phyloP scores from a whole-genome alignment of 2,797 vertebrate genomes.

The Glossophaga mutica region DNA sequence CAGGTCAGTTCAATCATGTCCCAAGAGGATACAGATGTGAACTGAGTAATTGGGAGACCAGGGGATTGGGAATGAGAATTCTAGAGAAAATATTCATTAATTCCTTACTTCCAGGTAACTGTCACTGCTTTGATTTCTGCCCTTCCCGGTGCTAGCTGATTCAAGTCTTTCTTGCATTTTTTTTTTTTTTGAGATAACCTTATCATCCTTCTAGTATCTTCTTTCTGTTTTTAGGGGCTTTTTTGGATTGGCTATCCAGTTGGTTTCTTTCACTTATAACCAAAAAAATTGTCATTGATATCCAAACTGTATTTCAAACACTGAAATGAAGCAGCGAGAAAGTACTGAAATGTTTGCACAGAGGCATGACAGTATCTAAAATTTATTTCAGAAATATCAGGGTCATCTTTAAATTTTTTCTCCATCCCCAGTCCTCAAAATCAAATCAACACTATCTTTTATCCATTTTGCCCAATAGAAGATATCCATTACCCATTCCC shows the following conservation, averaged over 20 bases:
- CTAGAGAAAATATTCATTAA: background rate
- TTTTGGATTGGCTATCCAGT: background rate
- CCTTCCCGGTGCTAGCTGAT: background rate
- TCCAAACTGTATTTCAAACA: background rate
- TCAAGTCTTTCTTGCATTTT: background rate
- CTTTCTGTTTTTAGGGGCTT: background rate
- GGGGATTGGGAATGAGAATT: background rate
- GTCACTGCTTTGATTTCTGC: background rate
- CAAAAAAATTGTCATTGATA: background rate
- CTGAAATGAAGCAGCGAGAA: background rate
- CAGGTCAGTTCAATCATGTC: background rate
- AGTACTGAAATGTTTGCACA: conserved; percentile 3
- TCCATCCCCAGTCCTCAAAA: background rate
- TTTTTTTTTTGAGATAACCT: background rate
- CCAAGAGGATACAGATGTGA: background rate
- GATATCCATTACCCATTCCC: background rate
- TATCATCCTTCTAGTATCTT: background rate
- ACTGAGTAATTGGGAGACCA: background rate
- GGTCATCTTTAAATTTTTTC: background rate
- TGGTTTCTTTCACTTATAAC: background rate
- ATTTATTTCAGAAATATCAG: conserved; percentile 11
- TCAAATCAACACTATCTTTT: background rate
- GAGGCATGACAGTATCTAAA: background rate
- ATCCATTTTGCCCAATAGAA: background rate
- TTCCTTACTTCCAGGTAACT: background rate